Conservation (phyloP, 2,113 vertebrate genomes). For the Notothenia coriiceps region DNA sequence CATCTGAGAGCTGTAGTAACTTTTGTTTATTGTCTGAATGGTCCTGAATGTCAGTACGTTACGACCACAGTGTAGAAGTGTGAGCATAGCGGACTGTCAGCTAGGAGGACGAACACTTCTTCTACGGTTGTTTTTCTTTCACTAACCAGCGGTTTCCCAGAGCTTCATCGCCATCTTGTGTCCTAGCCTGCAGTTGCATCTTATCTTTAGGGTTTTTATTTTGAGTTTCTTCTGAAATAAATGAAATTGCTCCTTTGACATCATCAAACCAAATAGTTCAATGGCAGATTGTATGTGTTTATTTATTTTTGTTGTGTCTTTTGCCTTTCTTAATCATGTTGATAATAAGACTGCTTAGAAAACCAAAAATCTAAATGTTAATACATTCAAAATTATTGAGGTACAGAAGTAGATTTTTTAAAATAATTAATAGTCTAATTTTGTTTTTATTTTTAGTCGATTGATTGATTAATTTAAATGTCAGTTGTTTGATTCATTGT, state of each 20-base stretch:
- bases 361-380: too few relatives aligned
- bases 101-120: background rate
- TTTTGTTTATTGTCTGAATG: background rate
- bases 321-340: too few relatives aligned
- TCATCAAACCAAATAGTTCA: too few relatives aligned
- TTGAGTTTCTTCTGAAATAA: too few relatives aligned
- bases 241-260: too few relatives aligned
- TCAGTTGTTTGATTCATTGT: background rate
- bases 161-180: conserved; percentile 25
- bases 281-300: too few relatives aligned
- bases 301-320: too few relatives aligned
- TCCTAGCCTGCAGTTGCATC: background rate
- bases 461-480: background rate
- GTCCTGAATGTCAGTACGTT: conserved; percentile 11
- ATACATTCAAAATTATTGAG: too few relatives aligned
- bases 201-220: too few relatives aligned
- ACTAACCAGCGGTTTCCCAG: rapidly evolving
- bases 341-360: too few relatives aligned
- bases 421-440: too few relatives aligned
- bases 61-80: conserved; percentile 35
- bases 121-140: conserved; percentile 8
- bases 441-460: background rate
- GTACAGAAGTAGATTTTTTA: too few relatives aligned
- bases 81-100: conserved; percentile 62
- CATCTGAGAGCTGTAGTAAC: conserved; percentile 52